Conservation (phyloP, 2,113 vertebrate species). For the Misgurnus anguillicaudatus region DNA sequence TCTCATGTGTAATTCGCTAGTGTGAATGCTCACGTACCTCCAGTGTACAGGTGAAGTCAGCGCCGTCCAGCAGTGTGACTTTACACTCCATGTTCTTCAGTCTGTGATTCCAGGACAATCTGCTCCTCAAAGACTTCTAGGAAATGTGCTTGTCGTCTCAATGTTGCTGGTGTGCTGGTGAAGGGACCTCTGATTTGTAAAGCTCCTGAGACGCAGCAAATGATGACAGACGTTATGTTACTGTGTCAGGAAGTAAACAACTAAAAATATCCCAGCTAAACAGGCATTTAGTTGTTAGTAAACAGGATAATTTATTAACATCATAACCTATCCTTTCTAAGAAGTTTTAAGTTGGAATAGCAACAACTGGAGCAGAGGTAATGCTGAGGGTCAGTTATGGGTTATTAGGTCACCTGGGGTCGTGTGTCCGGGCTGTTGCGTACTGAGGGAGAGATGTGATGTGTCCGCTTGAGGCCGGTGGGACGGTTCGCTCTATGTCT, state of each 20-base stretch:
- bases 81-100: slow-evolving; percentile 95
- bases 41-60: slow-evolving; percentile 85
- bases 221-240: slow-evolving; percentile 49
- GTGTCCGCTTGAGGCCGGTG: not conserved
- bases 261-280: no score
- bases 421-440: slow-evolving; percentile 84
- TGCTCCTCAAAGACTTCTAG: slow-evolving; percentile 88
- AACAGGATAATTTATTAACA: not conserved
- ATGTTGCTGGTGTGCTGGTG: slow-evolving; percentile 72
- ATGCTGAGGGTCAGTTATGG: no score
- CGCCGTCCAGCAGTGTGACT: slow-evolving; percentile 87
- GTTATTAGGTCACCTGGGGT: slow-evolving; percentile 70
- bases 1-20: not conserved
- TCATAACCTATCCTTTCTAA: not conserved
- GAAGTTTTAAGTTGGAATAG: no score
- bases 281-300: no score
- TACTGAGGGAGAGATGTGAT: slow-evolving; percentile 79
- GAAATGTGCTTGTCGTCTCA: slow-evolving; percentile 88
- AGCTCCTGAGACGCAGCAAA: slow-evolving; percentile 63
- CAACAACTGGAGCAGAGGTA: no score
- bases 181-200: no score
- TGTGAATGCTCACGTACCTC: slow-evolving; percentile 76
- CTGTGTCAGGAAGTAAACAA: no score
- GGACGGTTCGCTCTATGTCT: slow-evolving; percentile 14
- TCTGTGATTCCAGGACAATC: slow-evolving; percentile 85